Evolutionary conservation across 2,113 vertebrate genomes (phyloP), one percentile per base, ranked within the genome.

Genomic region (Salvator merianae): DNA sequence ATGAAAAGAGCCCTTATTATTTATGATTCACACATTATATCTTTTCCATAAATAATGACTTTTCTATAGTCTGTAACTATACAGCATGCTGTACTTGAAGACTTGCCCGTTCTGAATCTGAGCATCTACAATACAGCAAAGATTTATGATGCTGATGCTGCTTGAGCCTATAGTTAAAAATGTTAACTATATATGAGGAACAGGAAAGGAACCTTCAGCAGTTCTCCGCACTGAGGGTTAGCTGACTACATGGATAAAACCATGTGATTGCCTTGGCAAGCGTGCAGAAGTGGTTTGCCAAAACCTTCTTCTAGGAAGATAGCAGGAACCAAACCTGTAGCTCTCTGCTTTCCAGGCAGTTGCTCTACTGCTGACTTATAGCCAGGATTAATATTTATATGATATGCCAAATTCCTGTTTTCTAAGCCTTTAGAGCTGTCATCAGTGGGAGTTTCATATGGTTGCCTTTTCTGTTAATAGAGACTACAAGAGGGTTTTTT

Each of bases 401-500:
- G 38, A 43, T 72, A 72, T 28, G 69, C 9, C 30, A 32, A 76
- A 50, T 76, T 55, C n/a, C 16, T 34, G 55, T 53, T 76, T 50
- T 53, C n/a, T 76, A 55, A 18, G 43, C 47, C 18, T 43, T 74
- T 26, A 43, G 9, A 34, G 26, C 13, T 74, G 63, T 38, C 24
- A 43, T 72, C 22, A 30, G 14, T 72, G 62, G 32, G 53, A 79
- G 26, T 8, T 30, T n/a, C 63, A 26, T 69, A 53, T 14, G 13
- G 7, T 30, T 79, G 13, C 10, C 34, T 26, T 38, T 28, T 43
- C 53, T 43, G 65, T 50, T 79, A 36, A 24, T 53, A 53, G 10
- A 26, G 34, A 90, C 40, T 74, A 87, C 79, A 80, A 68, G 81
- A 75, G 81, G n/a, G n/a, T n/a, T n/a, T 1, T 55, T 65, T 81